Evolutionary conservation across 1,140 invertebrate species (phyloP).

Genomic region (Panagrolaimus sp.): DNA sequence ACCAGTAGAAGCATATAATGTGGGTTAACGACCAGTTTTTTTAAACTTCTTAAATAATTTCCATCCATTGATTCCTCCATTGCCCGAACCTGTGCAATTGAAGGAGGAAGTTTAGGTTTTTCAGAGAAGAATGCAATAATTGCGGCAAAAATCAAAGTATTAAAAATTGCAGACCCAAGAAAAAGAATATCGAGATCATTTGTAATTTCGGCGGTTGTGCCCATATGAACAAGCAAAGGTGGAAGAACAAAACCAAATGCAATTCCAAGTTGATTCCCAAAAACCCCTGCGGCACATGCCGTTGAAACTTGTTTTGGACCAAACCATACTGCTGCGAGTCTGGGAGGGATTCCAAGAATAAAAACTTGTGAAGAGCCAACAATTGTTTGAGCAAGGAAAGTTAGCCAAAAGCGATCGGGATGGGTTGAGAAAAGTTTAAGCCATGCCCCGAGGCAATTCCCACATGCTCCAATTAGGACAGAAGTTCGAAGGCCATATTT

Average conservation of each 20-base stretch:
- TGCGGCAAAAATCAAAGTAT: conserved; percentile 72
- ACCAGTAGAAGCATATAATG: conserved; percentile 75
- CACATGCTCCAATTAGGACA: conserved; percentile 76
- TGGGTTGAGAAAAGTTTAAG: conserved; percentile 71
- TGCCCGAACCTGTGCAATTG: conserved; percentile 68
- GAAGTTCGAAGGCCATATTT: conserved; percentile 74
- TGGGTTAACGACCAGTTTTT: conserved; percentile 69
- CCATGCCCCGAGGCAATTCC: conserved; percentile 81
- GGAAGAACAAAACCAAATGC: conserved; percentile 83
- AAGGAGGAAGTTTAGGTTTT: conserved; percentile 73
- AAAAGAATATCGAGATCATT: conserved; percentile 73
- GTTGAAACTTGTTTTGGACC: conserved; percentile 80
- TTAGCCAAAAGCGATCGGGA: conserved; percentile 71
- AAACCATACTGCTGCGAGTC: conserved; percentile 93
- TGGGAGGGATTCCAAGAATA: conserved; percentile 83
- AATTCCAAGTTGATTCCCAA: conserved; percentile 92
- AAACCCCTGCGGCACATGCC: conserved; percentile 92
- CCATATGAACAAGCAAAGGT: conserved; percentile 71
- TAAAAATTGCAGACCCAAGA: conserved; percentile 71
- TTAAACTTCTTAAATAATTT: conserved; percentile 71
- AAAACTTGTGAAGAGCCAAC: conserved; percentile 82
- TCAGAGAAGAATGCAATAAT: conserved; percentile 77
- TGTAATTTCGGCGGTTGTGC: conserved; percentile 66
- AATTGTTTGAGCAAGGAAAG: conserved; percentile 80
- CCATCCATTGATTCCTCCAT: conserved; percentile 62